These are phyloP conservation scores for Torymus tubicola DNA, from an alignment of 2,888 invertebrate genomes.

Conservation along the genomic window DNA sequence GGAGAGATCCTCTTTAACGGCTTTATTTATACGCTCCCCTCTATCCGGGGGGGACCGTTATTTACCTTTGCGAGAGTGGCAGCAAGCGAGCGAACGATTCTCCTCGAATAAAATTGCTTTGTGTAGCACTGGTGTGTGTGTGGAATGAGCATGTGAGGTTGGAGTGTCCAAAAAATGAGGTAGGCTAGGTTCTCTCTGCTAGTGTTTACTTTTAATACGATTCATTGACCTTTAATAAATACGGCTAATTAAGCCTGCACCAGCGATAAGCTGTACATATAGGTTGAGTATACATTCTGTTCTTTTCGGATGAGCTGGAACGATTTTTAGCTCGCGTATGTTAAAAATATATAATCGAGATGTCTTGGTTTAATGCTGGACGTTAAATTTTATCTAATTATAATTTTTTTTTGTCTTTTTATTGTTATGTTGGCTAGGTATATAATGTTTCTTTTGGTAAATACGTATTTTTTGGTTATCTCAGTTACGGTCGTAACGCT, in stretches of 20 bases:
- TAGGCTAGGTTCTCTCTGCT: neutral
- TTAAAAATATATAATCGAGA: too few species aligned
- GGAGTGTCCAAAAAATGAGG: neutral
- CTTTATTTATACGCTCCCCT: slow-evolving; percentile 15
- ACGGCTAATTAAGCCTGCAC: slow-evolving; percentile 21
- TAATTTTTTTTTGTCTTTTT: too few species aligned
- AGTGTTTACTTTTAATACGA: neutral
- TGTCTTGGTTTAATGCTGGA: too few species aligned
- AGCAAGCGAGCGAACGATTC: neutral
- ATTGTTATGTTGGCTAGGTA: too few species aligned
- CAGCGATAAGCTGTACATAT: neutral
- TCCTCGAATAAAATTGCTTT: too few species aligned
- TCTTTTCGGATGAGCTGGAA: too few species aligned
- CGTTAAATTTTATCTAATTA: too few species aligned
- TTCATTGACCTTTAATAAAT: slow-evolving; percentile 24
- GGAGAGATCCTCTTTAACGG: neutral
- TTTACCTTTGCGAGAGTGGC: slow-evolving; percentile 9
- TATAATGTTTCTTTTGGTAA: too few species aligned
- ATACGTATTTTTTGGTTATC: neutral
- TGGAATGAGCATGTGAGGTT: neutral
- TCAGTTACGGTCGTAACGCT: neutral
- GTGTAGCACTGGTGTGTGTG: too few species aligned
- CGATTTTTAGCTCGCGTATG: too few species aligned
- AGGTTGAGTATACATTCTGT: too few species aligned
- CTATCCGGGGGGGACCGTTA: neutral